Conservation (phyloP, 2,888 invertebrate genomes). For the Oscheius sp. region DNA sequence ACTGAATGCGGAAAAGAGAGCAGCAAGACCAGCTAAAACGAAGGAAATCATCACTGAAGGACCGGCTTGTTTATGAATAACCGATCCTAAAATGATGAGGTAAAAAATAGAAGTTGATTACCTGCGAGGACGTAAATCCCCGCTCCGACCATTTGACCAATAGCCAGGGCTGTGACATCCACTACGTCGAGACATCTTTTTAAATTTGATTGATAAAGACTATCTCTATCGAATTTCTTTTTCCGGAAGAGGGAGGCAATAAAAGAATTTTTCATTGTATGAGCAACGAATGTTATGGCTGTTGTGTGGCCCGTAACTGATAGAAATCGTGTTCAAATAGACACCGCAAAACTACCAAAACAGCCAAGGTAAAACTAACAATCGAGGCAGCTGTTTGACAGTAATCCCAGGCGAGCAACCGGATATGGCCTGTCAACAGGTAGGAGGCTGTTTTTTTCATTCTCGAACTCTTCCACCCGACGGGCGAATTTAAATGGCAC, state of each 20-base stretch:
- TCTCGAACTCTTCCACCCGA: slow-evolving; percentile 7
- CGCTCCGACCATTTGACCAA: slow-evolving; percentile 52
- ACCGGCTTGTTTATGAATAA: slow-evolving; percentile 84
- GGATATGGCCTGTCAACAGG: slow-evolving; percentile 1
- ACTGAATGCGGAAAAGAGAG: slow-evolving; percentile 81
- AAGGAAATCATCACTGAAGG: slow-evolving; percentile 85
- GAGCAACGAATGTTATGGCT: neutral
- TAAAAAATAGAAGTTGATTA: neutral
- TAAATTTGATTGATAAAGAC: slow-evolving; percentile 34
- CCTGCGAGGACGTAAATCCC: slow-evolving; percentile 49
- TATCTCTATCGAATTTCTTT: slow-evolving; percentile 17
- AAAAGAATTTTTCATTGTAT: neutral
- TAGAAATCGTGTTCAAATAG: slow-evolving; percentile 3
- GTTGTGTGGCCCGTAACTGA: neutral
- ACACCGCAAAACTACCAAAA: neutral
- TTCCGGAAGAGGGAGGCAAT: slow-evolving; percentile 17
- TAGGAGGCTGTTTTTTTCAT: neutral
- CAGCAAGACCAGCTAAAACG: slow-evolving; percentile 84
- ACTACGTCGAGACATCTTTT: slow-evolving; percentile 43
- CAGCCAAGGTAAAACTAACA: slow-evolving; percentile 11
- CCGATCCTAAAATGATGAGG: slow-evolving; percentile 77
- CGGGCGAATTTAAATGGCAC: neutral
- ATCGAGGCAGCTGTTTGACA: neutral
- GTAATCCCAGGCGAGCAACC: slow-evolving; percentile 13
- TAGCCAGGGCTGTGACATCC: slow-evolving; percentile 46